Evolutionary conservation across 2,888 invertebrate species (phyloP), one percentile per base, ranked within the genome.

Genomic region (Xestia rhomboidea): DNA sequence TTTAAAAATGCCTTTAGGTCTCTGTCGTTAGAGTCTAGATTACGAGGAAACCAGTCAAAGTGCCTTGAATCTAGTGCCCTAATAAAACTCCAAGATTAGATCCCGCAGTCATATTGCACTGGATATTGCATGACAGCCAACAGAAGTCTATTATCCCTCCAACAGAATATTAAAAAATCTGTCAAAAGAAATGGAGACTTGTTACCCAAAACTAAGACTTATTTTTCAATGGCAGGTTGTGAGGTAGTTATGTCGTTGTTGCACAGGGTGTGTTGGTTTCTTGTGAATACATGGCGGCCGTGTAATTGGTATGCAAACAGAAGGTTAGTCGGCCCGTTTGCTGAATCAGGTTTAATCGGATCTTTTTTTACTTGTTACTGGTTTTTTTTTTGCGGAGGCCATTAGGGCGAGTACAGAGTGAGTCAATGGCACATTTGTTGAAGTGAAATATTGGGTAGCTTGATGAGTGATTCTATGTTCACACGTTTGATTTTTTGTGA

Each of bases 241-340:
- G 38, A 18, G 51, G 67, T 63, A 66, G 79, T 87, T 88, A 79
- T 79, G 79, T 66, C 76, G 78, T 89, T 90, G 86, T 84, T 80
- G 89, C 85, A 88, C 67, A 79, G 21, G 44, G 13, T 71, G 70
- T 79, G 85, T 88, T 83, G 79, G 84, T 80, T 81, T 81, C 74
- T 83, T 81, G 81, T 78, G 72, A 83, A 88, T 87, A 88, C 85
- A 87, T 75, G 79, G 87, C 8, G 89, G 87, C 67, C 89, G 87
- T 90, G 91, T 95, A 93, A 95, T 95, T 95, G 93, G 92, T 93
- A 91, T 89, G 91, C 90, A 93, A 94, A 93, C 90, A 92, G 90
- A 91, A 90, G 89, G 91, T 89, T 90, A 90, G 93, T 91, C 91
- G 90, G 90, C 92, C 90, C 90, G 92, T 93, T 84, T 80, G 84